Percentiles rank a stretch among this genome's conserved stretches.
These are phyloP conservation scores for Ips typographus DNA, from an alignment of 1,140 invertebrate species.

Conservation along the genomic window DNA sequence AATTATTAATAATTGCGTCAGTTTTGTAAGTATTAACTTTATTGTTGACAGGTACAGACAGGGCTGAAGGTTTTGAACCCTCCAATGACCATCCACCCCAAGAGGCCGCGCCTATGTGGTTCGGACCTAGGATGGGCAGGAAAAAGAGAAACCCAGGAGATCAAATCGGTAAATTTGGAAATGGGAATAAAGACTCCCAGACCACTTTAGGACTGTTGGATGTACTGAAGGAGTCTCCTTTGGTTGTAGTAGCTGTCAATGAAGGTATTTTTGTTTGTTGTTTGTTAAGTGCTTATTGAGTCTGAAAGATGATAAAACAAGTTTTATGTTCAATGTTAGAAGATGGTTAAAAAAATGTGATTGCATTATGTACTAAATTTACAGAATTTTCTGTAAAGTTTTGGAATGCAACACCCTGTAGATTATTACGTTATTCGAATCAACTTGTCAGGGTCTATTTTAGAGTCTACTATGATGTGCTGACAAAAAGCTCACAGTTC, in stretches of 20 bases:
- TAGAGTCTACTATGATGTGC: no score
- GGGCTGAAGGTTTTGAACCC: not conserved
- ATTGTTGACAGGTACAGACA: not conserved
- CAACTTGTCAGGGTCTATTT: not conserved
- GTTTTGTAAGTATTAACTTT: not conserved
- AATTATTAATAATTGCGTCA: not conserved
- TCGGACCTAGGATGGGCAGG: slow-evolving; percentile 36
- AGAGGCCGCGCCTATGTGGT: slow-evolving; percentile 32
- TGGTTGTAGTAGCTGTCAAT: slow-evolving; percentile 29
- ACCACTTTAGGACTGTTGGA: slow-evolving; percentile 10
- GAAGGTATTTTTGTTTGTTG: slow-evolving; percentile 14
- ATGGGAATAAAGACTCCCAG: slow-evolving; percentile 10
- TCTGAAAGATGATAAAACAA: no score
- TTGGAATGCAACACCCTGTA: no score
- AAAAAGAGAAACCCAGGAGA: slow-evolving; percentile 31
- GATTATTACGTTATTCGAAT: not conserved
- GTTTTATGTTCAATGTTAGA: no score
- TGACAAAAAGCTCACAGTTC: no score
- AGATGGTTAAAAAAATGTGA: no score
- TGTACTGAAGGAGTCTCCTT: slow-evolving; percentile 18
- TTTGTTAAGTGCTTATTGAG: no score
- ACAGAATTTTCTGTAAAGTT: no score
- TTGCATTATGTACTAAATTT: no score
- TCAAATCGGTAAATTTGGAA: slow-evolving; percentile 8
- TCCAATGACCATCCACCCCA: slow-evolving; percentile 12